phyloP scores from a whole-genome alignment of 2,797 vertebrate genomes.

The Lutjanus campechanus region DNA sequence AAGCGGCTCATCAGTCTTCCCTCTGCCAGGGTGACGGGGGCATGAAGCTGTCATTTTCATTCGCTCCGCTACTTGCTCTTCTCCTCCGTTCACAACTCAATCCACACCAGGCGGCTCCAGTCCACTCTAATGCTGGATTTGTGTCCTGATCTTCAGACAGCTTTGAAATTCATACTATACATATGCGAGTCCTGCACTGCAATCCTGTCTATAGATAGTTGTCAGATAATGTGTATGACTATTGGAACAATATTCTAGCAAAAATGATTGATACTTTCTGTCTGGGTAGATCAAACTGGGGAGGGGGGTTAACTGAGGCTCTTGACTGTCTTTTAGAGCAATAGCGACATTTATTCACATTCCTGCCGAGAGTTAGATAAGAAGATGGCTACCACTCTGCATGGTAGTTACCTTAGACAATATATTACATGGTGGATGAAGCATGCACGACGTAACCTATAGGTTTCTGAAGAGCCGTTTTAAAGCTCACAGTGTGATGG shows the following conservation, averaged over 20 bases:
- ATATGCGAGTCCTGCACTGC: background rate
- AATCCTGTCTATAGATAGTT: background rate
- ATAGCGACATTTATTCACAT: too few relatives aligned
- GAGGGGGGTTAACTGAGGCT: too few relatives aligned
- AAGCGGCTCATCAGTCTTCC: slow-evolving; percentile 68
- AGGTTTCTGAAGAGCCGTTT: too few relatives aligned
- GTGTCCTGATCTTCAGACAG: slow-evolving; percentile 15
- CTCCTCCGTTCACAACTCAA: slow-evolving; percentile 46
- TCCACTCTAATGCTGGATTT: slow-evolving; percentile 25
- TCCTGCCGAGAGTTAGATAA: background rate
- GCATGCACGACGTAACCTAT: too few relatives aligned
- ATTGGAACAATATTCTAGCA: background rate
- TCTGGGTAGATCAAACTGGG: background rate
- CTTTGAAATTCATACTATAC: slow-evolving; percentile 16
- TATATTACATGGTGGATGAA: too few relatives aligned
- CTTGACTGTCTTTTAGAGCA: background rate
- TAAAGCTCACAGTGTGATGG: too few relatives aligned
- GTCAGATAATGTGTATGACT: background rate
- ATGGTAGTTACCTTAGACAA: background rate
- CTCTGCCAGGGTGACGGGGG: slow-evolving; percentile 51
- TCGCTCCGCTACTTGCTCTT: slow-evolving; percentile 62
- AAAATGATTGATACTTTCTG: slow-evolving; percentile 4
- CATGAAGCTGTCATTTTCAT: slow-evolving; percentile 71
- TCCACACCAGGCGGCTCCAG: slow-evolving; percentile 39
- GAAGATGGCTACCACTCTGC: background rate